Conservation (phyloP, 2,113 vertebrate genomes). For the Semicossyphus pulcher region DNA sequence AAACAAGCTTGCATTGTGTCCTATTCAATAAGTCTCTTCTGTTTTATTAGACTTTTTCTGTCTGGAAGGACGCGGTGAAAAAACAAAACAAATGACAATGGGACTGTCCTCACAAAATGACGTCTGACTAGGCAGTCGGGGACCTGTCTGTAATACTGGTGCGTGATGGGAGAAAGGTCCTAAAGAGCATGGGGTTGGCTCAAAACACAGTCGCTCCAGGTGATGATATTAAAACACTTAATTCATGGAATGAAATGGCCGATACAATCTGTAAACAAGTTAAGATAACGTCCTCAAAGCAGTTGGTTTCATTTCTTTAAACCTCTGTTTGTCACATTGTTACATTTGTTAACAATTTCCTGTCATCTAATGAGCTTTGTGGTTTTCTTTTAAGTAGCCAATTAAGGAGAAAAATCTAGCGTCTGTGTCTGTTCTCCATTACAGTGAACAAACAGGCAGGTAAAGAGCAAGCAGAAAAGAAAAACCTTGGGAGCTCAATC, state of each 20-base stretch:
- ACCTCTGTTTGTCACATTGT: background rate
- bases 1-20: conserved; percentile 11
- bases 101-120: conserved; percentile 27
- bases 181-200: conserved; percentile 8
- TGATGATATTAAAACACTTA: background rate
- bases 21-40: background rate
- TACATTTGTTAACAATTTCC: background rate
- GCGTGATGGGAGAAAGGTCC: background rate
- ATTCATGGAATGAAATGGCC: background rate
- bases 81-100: conserved; percentile 25
- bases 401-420: background rate
- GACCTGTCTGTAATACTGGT: background rate
- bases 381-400: background rate
- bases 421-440: background rate
- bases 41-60: conserved; percentile 18
- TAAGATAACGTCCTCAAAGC: background rate
- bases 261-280: too few species aligned
- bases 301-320: background rate
- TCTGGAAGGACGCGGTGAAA: conserved; percentile 21
- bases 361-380: background rate
- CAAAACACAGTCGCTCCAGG: background rate
- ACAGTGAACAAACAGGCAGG: background rate
- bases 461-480: background rate
- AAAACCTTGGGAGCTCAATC: conserved; percentile 19
- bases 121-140: conserved; percentile 14